Evolutionary conservation across 2,797 vertebrate species (phyloP).

Genomic region (Argentina silus): DNA sequence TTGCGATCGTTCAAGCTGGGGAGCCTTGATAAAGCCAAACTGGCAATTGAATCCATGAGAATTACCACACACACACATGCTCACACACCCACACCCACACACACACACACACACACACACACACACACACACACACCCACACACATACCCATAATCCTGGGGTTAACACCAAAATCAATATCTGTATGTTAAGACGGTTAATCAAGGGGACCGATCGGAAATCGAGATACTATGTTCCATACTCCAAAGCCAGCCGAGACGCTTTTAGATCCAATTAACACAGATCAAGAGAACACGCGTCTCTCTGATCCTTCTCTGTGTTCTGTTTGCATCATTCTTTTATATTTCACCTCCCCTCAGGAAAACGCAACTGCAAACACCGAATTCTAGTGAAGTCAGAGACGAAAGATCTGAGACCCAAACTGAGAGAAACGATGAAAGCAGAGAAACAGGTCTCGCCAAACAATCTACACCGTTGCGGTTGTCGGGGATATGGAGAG

Average conservation of each 20-base stretch:
- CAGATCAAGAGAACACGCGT: background rate
- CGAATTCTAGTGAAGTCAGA: conserved; percentile 5
- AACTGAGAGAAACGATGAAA: background rate
- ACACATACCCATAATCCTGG: conserved; percentile 20
- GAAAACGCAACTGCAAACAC: background rate
- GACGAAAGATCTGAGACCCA: background rate
- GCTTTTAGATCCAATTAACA: background rate
- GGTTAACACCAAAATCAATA: conserved; percentile 39
- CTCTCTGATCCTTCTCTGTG: conserved; percentile 21
- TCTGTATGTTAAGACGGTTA: conserved; percentile 6
- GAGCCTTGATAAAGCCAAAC: conserved; percentile 22
- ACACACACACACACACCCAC: too few species aligned
- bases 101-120: too few species aligned
- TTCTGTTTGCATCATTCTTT: background rate
- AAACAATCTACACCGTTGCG: too few species aligned
- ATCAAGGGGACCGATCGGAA: conserved; percentile 3
- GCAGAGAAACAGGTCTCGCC: too few species aligned
- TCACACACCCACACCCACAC: too few species aligned
- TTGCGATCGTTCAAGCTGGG: conserved; percentile 12
- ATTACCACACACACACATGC: conserved; percentile 10
- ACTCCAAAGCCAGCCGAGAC: conserved; percentile 1
- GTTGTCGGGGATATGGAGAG: background rate
- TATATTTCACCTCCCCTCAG: background rate
- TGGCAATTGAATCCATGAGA: conserved; percentile 25
- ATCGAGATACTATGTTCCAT: conserved; percentile 1